Percentiles rank a stretch among this genome's conserved stretches.
Evolutionary conservation across 53 echinoderm and acorn worm species (phyloP).

Genomic region (Glandiceps talaboti): DNA sequence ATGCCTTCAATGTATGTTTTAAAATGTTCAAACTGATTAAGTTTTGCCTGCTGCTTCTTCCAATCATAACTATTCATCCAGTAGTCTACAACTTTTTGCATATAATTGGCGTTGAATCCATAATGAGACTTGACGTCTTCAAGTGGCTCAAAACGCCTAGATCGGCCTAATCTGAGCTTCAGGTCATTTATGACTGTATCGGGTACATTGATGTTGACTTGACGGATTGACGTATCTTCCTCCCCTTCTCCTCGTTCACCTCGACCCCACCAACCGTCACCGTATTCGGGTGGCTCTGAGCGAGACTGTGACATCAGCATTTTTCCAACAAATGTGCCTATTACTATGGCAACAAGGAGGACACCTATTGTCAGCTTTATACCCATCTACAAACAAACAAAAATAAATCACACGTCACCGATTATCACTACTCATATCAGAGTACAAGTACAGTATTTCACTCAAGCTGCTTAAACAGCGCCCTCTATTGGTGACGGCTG

Average conservation of each 20-base stretch:
- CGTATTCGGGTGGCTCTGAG: constrained; percentile 51
- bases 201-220: constrained; percentile 33
- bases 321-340: no score
- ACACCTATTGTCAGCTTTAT: no score
- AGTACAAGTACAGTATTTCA: no score
- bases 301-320: no score
- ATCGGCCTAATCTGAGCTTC: constrained; percentile 18
- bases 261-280: constrained; percentile 81
- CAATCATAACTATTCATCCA: constrained; percentile 68
- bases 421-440: no score
- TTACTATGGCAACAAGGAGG: no score
- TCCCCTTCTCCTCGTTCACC: constrained; percentile 26
- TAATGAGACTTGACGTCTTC: constrained; percentile 54
- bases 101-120: constrained; percentile 56
- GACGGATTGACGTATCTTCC: constrained; percentile 38
- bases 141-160: constrained; percentile 47
- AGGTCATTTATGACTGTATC: constrained; percentile 33
- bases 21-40: constrained; percentile 58
- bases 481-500: no score
- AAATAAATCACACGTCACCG: no score
- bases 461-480: no score
- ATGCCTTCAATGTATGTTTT: constrained; percentile 80
- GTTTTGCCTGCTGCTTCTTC: constrained; percentile 42
- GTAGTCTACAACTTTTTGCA: constrained; percentile 56
- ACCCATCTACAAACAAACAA: no score